Conservation (phyloP, 2,797 vertebrate species). For the Phrynocephalus forsythii region DNA sequence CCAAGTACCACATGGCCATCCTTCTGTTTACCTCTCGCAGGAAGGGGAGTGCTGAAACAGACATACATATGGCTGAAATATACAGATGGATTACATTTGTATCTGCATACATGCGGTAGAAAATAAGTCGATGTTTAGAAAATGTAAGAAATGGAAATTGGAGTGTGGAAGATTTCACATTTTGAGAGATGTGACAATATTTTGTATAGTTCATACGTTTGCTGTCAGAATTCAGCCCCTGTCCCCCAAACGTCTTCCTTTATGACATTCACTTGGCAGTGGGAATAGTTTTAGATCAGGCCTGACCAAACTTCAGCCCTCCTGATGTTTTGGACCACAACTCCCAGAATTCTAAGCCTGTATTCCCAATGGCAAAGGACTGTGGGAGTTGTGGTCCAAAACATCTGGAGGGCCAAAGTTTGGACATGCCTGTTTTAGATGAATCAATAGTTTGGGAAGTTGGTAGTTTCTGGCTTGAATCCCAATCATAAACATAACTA, state of each 20-base stretch:
- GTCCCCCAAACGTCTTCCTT: background rate
- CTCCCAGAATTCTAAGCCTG: too few species aligned
- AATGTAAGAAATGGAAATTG: background rate
- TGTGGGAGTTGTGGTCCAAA: too few species aligned
- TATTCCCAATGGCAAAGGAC: too few species aligned
- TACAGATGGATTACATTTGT: background rate
- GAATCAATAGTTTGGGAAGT: background rate
- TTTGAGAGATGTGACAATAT: background rate
- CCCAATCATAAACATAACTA: background rate
- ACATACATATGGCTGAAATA: too few species aligned
- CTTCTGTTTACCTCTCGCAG: background rate
- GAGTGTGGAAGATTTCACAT: background rate
- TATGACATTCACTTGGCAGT: background rate
- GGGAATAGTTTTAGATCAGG: constrained; percentile 3
- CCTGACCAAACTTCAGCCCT: too few species aligned
- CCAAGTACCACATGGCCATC: background rate
- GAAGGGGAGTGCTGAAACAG: background rate
- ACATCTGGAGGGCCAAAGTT: too few species aligned
- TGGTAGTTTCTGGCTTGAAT: background rate
- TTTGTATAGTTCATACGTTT: background rate
- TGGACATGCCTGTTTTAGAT: background rate
- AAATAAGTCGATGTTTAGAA: background rate
- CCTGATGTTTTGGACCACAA: too few species aligned
- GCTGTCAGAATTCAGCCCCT: background rate
- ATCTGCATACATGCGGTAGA: background rate